Base-by-base conservation (phyloP, 2,888 invertebrate genomes). In the Cecidostiba fungosa region DNA sequence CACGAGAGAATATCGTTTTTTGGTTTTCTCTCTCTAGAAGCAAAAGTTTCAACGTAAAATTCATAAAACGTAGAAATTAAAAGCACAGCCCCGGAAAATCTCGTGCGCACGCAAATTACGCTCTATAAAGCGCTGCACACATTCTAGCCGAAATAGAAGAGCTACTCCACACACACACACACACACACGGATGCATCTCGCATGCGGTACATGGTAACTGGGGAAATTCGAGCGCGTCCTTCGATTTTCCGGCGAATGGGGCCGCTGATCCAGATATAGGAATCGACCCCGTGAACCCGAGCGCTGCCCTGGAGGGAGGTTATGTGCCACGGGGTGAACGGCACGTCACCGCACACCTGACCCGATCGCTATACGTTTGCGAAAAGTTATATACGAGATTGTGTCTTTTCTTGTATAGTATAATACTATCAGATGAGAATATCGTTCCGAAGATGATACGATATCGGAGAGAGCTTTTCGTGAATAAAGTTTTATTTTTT, bases 221-320 rank as follows among this genome's bases (percentile, higher is more conserved):
- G 29, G 62, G 23, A 23, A n/a, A 39, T 66, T 54, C 39, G 77
- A 47, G 39, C 70, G 29, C 82, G 85, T 87, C 86, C 85, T 87
- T 87, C 82, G 85, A 87, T 87, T 87, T 85, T 87, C 83, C 69
- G 39, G 73, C 79, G 69, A 87, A 84, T 70, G 83, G 83, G 81
- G 85, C 73, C 82, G 78, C 86, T 43, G 83, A 85, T 85, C 87
- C 73, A 87, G 85, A 87, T 84, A 73, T 73, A 47, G 77, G 84
- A 26, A 74, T 78, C 76, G 84, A 82, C 84, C 84, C 76, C 82
- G 84, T 86, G 84, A 86, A 86, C 86, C 77, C 80, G 43, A 29
- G 29, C 82, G 76, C 62, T 78, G 43, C 66, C 59, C 73, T 39
- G 73, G 73, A 32, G 59, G 43, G 82, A 72, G 77, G 54, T 66